Base-by-base conservation (phyloP, 1,140 invertebrate species). In the Elymnias hypermnestra region DNA sequence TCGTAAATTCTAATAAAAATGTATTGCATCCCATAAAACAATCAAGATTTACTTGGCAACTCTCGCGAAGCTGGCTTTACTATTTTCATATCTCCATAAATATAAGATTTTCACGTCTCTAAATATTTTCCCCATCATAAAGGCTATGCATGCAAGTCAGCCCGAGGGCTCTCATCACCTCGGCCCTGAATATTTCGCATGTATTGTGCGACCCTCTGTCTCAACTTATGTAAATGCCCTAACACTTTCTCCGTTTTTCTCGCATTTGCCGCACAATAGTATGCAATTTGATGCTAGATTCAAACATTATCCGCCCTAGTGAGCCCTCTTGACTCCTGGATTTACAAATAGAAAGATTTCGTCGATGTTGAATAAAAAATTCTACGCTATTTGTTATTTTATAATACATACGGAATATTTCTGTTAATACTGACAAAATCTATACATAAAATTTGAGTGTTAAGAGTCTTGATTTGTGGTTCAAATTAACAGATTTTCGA, bases 211-310 rank as follows among this genome's bases (percentile, higher is more conserved):
- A 66, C 76, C 81, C 81, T 77, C 81, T 83, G 78, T 77, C 76
- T 81, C 76, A 70, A 81, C 70, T 81, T 85, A 83, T 85, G 76
- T 76, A 79, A 85, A 84, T 83, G 54, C 63, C 69, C 76, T 69
- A 79, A 84, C 81, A 81, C 72, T 82, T 81, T 81, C 63, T 48
- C 46, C 69, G 64, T 77, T 79, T 84, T 84, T 84, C 71, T 77
- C 76, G 63, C 74, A 72, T 84, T 81, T 81, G 71, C 57, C 63
- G 57, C 71, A 76, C 76, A 85, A 85, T 85, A 69, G 68, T 58
- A 61, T 68, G 58, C 81, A 83, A 84, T 85, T 85, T 82, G 81
- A 79, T 66, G 68, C 54, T 46, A 56, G 63, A 72, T 72, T 68
- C 63, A 37, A 26, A 68, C 68, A 76, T 79, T 77, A 84, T 78